phyloP scores from a whole-genome alignment of 1,140 invertebrate genomes.

The Drosophila micromelanica region DNA sequence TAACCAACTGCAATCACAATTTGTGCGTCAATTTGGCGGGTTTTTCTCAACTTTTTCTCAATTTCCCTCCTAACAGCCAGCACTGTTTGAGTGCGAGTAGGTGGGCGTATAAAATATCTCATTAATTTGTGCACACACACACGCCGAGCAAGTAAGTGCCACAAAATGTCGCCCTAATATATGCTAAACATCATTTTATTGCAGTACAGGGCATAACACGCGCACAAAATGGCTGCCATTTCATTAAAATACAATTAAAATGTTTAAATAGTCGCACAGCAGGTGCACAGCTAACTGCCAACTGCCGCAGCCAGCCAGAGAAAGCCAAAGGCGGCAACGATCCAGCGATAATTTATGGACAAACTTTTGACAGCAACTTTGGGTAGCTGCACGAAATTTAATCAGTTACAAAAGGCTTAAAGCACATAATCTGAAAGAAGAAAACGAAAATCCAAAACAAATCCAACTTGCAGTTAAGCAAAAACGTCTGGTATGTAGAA shows the following conservation, averaged over 20 bases:
- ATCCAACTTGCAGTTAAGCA: background rate
- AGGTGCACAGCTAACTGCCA: slow-evolving; percentile 9
- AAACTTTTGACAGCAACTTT: slow-evolving; percentile 43
- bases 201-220: slow-evolving; percentile 24
- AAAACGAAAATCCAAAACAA: background rate
- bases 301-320: background rate
- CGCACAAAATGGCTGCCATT: slow-evolving; percentile 22
- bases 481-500: background rate
- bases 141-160: slow-evolving; percentile 49
- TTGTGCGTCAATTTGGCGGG: slow-evolving; percentile 29
- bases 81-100: slow-evolving; percentile 39
- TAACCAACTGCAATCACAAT: slow-evolving; percentile 45
- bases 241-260: slow-evolving; percentile 53
- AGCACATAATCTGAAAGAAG: slow-evolving; percentile 31
- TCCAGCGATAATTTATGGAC: slow-evolving; percentile 43
- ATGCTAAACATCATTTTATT: slow-evolving; percentile 55
- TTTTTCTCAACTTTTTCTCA: slow-evolving; percentile 10
- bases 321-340: slow-evolving; percentile 12
- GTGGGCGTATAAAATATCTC: slow-evolving; percentile 69
- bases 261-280: slow-evolving; percentile 46
- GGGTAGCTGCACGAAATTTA: slow-evolving; percentile 28
- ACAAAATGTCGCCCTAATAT: slow-evolving; percentile 49
- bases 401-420: slow-evolving; percentile 41
- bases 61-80: background rate
- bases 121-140: slow-evolving; percentile 72